Base-by-base conservation (phyloP, 2,797 vertebrate genomes). In the Chaunax sp. region DNA sequence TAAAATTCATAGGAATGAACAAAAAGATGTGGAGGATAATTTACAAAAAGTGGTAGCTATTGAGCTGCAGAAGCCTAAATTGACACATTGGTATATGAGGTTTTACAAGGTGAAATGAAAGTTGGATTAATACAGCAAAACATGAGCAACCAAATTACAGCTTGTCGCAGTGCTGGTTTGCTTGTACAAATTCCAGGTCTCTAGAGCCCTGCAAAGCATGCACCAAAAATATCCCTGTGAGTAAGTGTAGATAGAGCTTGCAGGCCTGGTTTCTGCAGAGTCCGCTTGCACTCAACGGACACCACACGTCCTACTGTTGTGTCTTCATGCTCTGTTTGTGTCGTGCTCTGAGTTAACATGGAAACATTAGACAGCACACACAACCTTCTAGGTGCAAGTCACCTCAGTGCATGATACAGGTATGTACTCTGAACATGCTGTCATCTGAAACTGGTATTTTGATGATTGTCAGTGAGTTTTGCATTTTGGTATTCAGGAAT, bases 221-320 rank as follows among this genome's bases (percentile, higher is more conserved):
- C 46, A 46, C 43, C 64, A 44, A 74, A 66, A 76, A 79, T 70
- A 79, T 49, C 59, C 50, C 66, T n/a, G 45, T 77, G 53, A 68
- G 66, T 61, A 54, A 73, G 67, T 28, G 62, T 69, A 77, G 64
- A 71, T 71, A 55, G 46, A 44, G 67, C 49, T 63, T 6, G 26
- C 49, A 51, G 63, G 71, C 22, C 23, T 80, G n/a, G 57, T 58
- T 74, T 74, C 30, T 61, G 64, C 56, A 30, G 37, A 25, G 25
- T 65, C 43, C 61, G 45, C 66, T 63, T 49, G 47, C 65, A 71
- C 30, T 64, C 22, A 61, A 64, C 49, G 83, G 83, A 72, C 64
- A 64, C 33, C 51, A 64, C 69, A 69, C 38, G 5, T 18, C 33
- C 45, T 2, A 5, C 62, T 69, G 62, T 67, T 87, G 26, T 75